Evolutionary conservation across 1,140 invertebrate species (phyloP).

Genomic region (Atta texana): DNA sequence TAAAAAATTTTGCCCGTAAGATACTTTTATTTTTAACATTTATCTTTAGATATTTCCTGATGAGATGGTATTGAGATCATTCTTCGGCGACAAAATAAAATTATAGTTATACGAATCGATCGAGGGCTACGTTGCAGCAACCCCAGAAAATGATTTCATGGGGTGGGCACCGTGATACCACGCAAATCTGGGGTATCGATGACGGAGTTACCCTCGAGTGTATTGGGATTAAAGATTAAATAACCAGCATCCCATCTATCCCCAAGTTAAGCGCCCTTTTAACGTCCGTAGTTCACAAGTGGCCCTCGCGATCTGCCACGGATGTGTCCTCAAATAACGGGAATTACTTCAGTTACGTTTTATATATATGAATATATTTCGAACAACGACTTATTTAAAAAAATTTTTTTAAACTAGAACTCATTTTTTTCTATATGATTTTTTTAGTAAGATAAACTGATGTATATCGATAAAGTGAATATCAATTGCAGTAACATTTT

Average conservation of each 20-base stretch:
- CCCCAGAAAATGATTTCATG: slow-evolving; percentile 70
- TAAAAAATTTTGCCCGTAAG: neutral
- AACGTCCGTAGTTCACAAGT: slow-evolving; percentile 67
- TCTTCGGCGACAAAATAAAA: slow-evolving; percentile 1
- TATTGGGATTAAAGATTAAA: slow-evolving; percentile 86
- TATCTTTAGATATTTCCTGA: neutral
- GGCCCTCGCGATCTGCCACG: slow-evolving; percentile 9
- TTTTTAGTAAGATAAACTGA: neutral
- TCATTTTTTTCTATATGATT: neutral
- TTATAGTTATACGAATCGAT: slow-evolving; percentile 51
- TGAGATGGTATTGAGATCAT: slow-evolving; percentile 1
- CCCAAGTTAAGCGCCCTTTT: slow-evolving; percentile 75
- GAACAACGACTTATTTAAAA: neutral
- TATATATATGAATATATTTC: neutral
- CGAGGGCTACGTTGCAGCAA: slow-evolving; percentile 25
- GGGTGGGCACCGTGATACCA: slow-evolving; percentile 61
- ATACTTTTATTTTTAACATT: slow-evolving; percentile 1
- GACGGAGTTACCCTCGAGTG: slow-evolving; percentile 85
- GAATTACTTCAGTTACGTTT: slow-evolving; percentile 19
- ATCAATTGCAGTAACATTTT: neutral
- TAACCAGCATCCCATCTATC: slow-evolving; percentile 82
- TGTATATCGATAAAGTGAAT: neutral
- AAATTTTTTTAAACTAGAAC: neutral
- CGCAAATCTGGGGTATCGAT: slow-evolving; percentile 77
- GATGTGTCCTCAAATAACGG: slow-evolving; percentile 6